Base-by-base conservation (phyloP, 2,113 vertebrate species). In the Hippocampus guttulatus region DNA sequence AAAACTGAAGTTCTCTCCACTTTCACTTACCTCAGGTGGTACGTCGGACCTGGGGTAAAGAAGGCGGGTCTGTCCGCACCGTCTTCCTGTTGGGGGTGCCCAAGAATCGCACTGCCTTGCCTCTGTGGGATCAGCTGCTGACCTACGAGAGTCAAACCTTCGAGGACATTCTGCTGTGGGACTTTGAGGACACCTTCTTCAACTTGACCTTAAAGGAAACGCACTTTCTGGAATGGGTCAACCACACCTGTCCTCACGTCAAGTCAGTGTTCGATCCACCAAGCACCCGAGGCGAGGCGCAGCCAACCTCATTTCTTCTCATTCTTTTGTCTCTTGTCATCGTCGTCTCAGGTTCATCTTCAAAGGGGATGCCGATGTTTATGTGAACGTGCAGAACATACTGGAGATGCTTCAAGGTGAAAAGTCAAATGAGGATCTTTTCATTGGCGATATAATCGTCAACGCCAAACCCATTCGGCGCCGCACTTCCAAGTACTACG, bases 151-250 rank as follows among this genome's bases (percentile, higher is more conserved):
- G 95, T 58, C 88, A 88, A 0, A 78, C 81, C 0, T 98, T 94
- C 7, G 66, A 75, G 1, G 97, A 99, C 69, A 91, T 99, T 78
- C 87, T 99, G 65, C 92, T 99, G 8, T 99, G 97, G 97, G 95
- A 95, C 81, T 99, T 99, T 68, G 90, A 94, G 1, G 97, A 98
- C 89, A 98, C 97, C 0, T 98, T 99, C 87, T 98, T 99, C 89
- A 99, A 99, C 80, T 82, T 99, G 82, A 99, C 97, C 0, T 91
- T 99, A 65, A 99, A 99, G 85, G 97, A 99, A 90, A 96, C 95
- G 0, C 95, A 99, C 80, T 99, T 99, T 75, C 92, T 98, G 12
- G 85, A 90, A 65, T 98, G 97, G 97, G 84, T 98, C 20, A 93
- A 95, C 27, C 82, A 81, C 21, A 96, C 93, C 88, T 99, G 97